phyloP scores from a whole-genome alignment of 2,888 invertebrate species.

The Phyllotreta striolata region DNA sequence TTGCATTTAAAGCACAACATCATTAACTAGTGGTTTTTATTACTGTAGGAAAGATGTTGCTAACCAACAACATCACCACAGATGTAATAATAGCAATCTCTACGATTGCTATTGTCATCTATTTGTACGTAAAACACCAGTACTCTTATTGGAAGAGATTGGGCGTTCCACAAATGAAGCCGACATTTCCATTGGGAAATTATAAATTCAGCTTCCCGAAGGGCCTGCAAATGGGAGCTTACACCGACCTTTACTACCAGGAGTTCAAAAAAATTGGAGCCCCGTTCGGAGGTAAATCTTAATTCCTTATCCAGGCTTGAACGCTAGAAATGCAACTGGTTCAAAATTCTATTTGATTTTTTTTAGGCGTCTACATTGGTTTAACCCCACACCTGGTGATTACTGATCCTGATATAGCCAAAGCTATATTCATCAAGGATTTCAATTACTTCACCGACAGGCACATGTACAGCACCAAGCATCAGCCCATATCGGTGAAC shows the following conservation, averaged over 20 bases:
- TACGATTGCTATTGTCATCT: too few species aligned
- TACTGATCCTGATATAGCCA: not conserved
- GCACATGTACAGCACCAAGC: not conserved
- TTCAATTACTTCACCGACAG: conserved; percentile 3
- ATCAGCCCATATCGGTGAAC: not conserved
- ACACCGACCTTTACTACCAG: conserved; percentile 19
- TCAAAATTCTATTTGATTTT: too few species aligned
- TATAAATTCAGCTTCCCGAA: conserved; percentile 18
- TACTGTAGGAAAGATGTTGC: not conserved
- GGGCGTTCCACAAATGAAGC: conserved; percentile 24
- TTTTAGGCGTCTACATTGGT: conserved; percentile 13
- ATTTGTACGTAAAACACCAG: conserved; percentile 11
- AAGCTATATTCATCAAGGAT: not conserved
- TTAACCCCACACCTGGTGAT: not conserved
- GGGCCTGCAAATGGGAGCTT: conserved; percentile 23
- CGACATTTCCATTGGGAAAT: conserved; percentile 28
- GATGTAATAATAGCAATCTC: too few species aligned
- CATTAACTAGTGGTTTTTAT: too few species aligned
- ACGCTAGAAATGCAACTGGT: too few species aligned
- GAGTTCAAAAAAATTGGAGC: conserved; percentile 25
- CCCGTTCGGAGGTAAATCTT: conserved; percentile 24
- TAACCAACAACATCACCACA: too few species aligned
- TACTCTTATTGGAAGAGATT: conserved; percentile 27
- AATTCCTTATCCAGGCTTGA: too few species aligned
- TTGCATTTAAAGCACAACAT: too few species aligned